phyloP scores from a whole-genome alignment of 2,113 vertebrate species.

The Cyphomyrus plagiostoma region DNA sequence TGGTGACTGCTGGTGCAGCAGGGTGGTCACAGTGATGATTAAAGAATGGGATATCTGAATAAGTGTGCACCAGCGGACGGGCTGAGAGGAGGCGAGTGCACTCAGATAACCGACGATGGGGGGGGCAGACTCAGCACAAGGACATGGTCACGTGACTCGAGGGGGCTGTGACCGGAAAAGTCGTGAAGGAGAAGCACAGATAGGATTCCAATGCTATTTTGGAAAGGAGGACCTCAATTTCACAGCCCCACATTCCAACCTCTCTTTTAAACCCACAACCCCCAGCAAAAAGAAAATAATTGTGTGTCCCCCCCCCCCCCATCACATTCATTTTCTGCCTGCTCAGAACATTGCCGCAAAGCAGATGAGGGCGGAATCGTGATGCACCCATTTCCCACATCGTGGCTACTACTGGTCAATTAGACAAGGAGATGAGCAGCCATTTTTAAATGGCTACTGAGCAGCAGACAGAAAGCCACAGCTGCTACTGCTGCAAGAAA shows the following conservation, averaged over 20 bases:
- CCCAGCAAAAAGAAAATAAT: background rate
- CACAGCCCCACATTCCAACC: background rate
- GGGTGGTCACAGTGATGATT: background rate
- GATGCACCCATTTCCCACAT: background rate
- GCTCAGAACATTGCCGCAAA: background rate
- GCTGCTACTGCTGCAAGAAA: background rate
- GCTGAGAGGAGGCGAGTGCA: background rate
- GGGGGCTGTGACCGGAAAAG: background rate
- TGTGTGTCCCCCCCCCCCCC: background rate
- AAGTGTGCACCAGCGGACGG: background rate
- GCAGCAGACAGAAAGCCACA: background rate
- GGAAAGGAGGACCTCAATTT: background rate
- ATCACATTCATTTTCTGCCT: background rate
- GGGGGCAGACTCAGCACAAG: background rate
- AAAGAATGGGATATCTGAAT: background rate
- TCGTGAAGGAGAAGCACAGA: background rate
- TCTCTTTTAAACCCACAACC: background rate
- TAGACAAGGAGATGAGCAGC: background rate
- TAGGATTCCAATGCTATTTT: background rate
- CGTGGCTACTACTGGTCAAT: background rate
- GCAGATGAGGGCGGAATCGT: background rate
- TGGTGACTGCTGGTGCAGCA: background rate
- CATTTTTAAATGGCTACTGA: background rate
- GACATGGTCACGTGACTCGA: background rate
- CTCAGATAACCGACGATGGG: background rate